Conservation (phyloP, 2,113 vertebrate genomes). For the Campylomormyrus numenius region DNA sequence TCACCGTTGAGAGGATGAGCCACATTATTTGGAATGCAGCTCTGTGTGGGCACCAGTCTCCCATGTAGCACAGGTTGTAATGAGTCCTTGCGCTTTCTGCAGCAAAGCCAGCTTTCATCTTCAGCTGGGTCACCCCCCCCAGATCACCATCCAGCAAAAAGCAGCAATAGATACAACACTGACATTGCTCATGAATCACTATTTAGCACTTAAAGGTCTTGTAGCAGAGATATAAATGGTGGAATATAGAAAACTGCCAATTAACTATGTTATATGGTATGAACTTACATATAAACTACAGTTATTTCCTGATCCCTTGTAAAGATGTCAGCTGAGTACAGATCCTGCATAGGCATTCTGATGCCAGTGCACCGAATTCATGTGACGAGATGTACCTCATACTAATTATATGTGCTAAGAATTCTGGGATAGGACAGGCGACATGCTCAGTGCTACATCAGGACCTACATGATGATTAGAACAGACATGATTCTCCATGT, state of each 20-base stretch:
- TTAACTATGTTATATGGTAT: too few species aligned
- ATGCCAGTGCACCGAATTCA: not conserved
- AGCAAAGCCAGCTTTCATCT: not conserved
- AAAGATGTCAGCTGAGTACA: not conserved
- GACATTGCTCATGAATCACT: not conserved
- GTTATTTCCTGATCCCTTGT: not conserved
- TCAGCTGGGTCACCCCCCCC: not conserved
- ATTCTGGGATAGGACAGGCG: not conserved
- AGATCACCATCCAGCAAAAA: not conserved
- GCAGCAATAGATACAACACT: not conserved
- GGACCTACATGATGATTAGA: not conserved
- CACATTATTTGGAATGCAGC: not conserved
- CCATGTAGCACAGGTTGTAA: not conserved
- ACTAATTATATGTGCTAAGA: not conserved
- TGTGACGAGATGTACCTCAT: not conserved
- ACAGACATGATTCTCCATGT: not conserved
- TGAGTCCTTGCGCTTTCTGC: not conserved
- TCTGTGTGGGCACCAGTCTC: not conserved
- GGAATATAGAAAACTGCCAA: not conserved
- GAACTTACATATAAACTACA: not conserved
- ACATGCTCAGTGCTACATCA: not conserved
- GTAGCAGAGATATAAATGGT: not conserved
- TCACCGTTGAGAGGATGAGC: not conserved
- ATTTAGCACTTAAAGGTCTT: not conserved
- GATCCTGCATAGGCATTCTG: not conserved